Percentiles rank a stretch among this genome's conserved stretches.
phyloP scores from a whole-genome alignment of 2,113 vertebrate genomes.

The Cochlearius cochlearius region DNA sequence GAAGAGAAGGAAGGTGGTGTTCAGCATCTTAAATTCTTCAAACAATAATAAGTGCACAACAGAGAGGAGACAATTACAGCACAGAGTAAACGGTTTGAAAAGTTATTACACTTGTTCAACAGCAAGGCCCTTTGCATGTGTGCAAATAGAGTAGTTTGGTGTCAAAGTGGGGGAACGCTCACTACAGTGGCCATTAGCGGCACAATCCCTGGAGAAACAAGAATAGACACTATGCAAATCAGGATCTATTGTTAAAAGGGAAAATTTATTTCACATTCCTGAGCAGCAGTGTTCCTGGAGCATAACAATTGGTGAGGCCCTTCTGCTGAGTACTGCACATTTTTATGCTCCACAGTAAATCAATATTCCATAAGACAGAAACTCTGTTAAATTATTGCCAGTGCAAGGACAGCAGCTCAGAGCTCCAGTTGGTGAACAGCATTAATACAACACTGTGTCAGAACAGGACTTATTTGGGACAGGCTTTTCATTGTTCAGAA shows the following conservation, averaged over 20 bases:
- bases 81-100: neutral
- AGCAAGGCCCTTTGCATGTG: neutral
- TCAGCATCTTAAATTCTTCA: neutral
- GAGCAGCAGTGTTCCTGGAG: slow-evolving; percentile 57
- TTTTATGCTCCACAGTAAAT: slow-evolving; percentile 48
- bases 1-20: neutral
- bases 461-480: neutral
- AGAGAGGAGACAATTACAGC: neutral
- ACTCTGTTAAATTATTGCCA: neutral
- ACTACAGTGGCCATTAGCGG: neutral
- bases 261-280: slow-evolving; percentile 67
- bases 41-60: neutral
- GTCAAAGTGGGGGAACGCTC: neutral
- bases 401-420: neutral
- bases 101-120: slow-evolving; percentile 11
- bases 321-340: slow-evolving; percentile 57
- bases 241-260: slow-evolving; percentile 41
- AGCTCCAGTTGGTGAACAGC: neutral
- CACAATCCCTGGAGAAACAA: neutral
- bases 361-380: slow-evolving; percentile 26
- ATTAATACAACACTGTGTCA: neutral
- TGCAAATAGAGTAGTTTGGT: neutral
- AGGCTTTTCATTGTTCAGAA: neutral
- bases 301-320: slow-evolving; percentile 59
- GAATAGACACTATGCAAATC: slow-evolving; percentile 44